Evolutionary conservation across 2,113 vertebrate genomes (phyloP), one percentile per base, ranked within the genome.

Genomic region (Cynoglossus semilaevis): DNA sequence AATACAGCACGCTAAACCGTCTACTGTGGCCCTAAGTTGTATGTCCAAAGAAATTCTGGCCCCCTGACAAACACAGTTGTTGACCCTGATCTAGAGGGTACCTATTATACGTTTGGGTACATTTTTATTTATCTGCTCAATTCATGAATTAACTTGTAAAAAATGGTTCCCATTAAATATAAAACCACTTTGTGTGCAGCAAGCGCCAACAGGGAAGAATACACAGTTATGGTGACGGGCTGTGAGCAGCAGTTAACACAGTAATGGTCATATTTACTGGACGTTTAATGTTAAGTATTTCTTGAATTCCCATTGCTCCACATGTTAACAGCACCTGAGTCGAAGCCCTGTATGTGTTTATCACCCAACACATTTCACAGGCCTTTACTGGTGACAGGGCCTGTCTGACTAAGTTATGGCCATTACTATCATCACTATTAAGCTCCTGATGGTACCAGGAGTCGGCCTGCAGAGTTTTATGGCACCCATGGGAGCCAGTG

Each of bases 151-250:
- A 2, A 29, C 22, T 29, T 29, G 22, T 29, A 29, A 29, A 29
- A 47, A 73, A 10, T 4, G 50, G 40, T 44, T 43, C 42, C 56
- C 50, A 37, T 65, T 67, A 9, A 37, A 22, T 4, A 55, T 9
- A 17, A 8, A 45, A 58, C 37, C 17, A 66, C 70, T 92, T 90
- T 92, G 90, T 86, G 88, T 86, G 90, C 58, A 90, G 90, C 85
- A 88, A 88, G 83, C 74, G 67, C 42, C 34, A 37, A 89, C 90
- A 87, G 89, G 19, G 19, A 19, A 15, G 19, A 16, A 63, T 64
- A 29, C 41, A 6, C 34, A 53, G 44, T 9, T 46, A 49, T 16
- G n/a, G 34, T 17, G 0, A 0, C 14, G 22, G 46, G 51, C 29
- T 12, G 62, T 35, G 54, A 53, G 63, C 62, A 74, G 69, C 58